phyloP scores from a whole-genome alignment of 2,888 invertebrate genomes.

The Aricia artaxerxes region DNA sequence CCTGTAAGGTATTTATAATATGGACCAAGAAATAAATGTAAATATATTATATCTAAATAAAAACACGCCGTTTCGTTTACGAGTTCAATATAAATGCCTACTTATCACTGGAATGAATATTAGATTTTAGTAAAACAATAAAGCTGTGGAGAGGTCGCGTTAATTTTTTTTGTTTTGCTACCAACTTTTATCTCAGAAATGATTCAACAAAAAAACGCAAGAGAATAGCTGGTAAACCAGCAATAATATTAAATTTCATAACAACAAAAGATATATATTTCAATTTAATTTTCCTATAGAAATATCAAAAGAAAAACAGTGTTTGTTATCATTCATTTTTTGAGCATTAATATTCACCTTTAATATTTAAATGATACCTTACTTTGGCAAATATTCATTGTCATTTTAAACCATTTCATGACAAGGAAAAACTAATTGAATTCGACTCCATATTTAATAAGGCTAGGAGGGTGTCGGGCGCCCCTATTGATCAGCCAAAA shows the following conservation, averaged over 20 bases:
- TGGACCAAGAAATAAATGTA: no score
- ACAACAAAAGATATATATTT: neutral
- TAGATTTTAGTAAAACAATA: constrained; percentile 64
- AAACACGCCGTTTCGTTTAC: constrained; percentile 39
- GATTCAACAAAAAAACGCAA: no score
- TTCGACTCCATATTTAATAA: constrained; percentile 50
- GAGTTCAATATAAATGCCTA: constrained; percentile 64
- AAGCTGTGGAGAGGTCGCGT: constrained; percentile 48
- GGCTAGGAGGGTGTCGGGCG: constrained; percentile 63
- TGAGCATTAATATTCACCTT: neutral
- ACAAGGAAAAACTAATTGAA: constrained; percentile 29
- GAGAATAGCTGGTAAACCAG: no score
- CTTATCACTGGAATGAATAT: constrained; percentile 68
- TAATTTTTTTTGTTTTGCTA: constrained; percentile 33
- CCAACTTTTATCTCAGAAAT: neutral
- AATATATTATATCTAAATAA: no score
- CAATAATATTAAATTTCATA: neutral
- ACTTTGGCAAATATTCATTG: neutral
- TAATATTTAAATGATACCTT: neutral
- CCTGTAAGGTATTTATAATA: neutral
- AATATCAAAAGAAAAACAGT: neutral
- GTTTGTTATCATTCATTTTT: neutral
- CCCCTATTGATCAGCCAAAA: constrained; percentile 80
- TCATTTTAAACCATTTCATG: neutral
- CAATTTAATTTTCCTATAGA: neutral